Percentiles rank a stretch among this genome's conserved stretches.
These are phyloP conservation scores for Cheilosia variabilis DNA, from an alignment of 2,888 invertebrate genomes.

Conservation along the genomic window DNA sequence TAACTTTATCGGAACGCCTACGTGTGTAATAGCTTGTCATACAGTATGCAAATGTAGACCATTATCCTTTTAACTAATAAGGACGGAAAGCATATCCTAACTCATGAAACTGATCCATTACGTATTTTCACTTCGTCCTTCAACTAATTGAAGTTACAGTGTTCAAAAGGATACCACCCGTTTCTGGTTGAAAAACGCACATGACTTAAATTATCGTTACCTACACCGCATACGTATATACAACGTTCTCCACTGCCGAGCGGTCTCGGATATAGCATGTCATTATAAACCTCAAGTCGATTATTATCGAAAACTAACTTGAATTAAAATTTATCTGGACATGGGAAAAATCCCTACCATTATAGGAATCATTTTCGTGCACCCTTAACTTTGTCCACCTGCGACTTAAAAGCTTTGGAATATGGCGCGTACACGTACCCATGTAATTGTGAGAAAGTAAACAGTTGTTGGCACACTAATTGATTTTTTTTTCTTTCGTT, in stretches of 20 bases:
- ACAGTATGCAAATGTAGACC: too few relatives aligned
- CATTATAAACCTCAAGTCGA: conserved; percentile 58
- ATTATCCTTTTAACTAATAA: too few relatives aligned
- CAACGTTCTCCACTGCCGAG: background rate
- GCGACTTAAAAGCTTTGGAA: conserved; percentile 47
- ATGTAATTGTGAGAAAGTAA: conserved; percentile 64
- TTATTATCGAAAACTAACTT: conserved; percentile 63
- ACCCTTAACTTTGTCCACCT: conserved; percentile 22
- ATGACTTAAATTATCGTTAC: background rate
- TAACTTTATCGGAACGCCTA: too few relatives aligned
- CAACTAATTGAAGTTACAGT: background rate
- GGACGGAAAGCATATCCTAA: too few relatives aligned
- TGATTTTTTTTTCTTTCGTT: conserved; percentile 43
- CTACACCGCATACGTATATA: background rate
- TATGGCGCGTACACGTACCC: background rate
- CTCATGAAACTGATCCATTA: background rate
- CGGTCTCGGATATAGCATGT: conserved; percentile 5
- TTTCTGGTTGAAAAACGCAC: too few relatives aligned
- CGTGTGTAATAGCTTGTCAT: too few relatives aligned
- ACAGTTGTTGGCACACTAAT: conserved; percentile 54
- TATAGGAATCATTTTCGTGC: conserved; percentile 38
- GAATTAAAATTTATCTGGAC: conserved; percentile 32
- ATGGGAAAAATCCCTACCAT: conserved; percentile 22
- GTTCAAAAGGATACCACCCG: background rate
- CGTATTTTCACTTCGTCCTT: background rate